phyloP scores from a whole-genome alignment of 1,140 invertebrate genomes.

The Pentalonia nigronervosa region DNA sequence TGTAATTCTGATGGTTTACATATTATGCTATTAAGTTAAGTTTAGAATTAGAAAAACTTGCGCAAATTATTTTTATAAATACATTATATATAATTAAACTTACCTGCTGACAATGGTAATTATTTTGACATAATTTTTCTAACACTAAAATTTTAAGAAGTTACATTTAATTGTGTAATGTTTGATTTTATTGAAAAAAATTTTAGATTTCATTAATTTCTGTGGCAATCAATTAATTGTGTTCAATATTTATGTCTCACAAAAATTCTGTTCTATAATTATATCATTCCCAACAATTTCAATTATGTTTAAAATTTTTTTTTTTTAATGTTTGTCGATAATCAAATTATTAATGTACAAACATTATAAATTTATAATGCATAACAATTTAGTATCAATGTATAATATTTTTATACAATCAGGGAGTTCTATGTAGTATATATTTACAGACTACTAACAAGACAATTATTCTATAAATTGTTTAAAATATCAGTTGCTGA shows the following conservation, averaged over 20 bases:
- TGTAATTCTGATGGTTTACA: conserved; percentile 30
- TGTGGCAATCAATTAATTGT: neutral
- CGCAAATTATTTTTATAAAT: conserved; percentile 48
- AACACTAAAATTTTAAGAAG: neutral
- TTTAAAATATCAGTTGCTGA: no score
- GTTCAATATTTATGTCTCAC: neutral
- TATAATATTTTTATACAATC: neutral
- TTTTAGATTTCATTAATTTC: no score
- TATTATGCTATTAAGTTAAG: conserved; percentile 28
- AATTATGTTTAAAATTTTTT: neutral
- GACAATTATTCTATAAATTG: no score
- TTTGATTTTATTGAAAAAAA: no score
- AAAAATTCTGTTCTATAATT: neutral
- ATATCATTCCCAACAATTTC: neutral
- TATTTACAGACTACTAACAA: no score
- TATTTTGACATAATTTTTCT: neutral
- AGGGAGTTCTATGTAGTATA: neutral
- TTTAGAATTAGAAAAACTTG: conserved; percentile 14
- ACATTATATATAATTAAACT: neutral
- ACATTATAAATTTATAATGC: neutral
- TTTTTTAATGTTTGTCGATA: no score
- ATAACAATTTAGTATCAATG: neutral
- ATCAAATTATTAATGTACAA: no score
- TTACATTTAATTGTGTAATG: neutral
- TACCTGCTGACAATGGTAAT: neutral